Percentiles rank a stretch among this genome's conserved stretches.
Evolutionary conservation across 2,797 vertebrate genomes (phyloP).

Genomic region (Lutjanus argentimaculatus): DNA sequence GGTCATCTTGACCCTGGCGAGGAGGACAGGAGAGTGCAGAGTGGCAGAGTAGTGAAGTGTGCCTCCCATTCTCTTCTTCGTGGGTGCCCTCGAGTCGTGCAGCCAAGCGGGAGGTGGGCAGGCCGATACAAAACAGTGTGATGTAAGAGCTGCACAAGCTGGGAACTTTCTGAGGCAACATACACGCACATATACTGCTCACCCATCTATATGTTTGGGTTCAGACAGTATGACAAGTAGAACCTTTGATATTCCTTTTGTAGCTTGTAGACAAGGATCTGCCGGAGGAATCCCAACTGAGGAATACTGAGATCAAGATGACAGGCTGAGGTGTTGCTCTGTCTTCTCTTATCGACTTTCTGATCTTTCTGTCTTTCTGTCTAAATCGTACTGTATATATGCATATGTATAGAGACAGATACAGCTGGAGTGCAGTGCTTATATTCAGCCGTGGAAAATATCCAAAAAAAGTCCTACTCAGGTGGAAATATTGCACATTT

Average conservation of each 20-base stretch:
- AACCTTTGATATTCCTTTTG: slow-evolving; percentile 55
- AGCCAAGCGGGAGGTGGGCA: slow-evolving; percentile 50
- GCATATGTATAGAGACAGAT: slow-evolving; percentile 37
- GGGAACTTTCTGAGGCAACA: slow-evolving; percentile 57
- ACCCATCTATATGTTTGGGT: slow-evolving; percentile 27
- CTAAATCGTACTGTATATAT: slow-evolving; percentile 15
- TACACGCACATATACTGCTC: slow-evolving; percentile 3
- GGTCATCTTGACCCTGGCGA: slow-evolving; percentile 59
- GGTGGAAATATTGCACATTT: slow-evolving; percentile 14
- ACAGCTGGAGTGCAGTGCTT: slow-evolving; percentile 3
- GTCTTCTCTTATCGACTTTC: slow-evolving; percentile 40
- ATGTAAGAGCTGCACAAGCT: slow-evolving; percentile 62
- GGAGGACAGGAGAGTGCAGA: slow-evolving; percentile 43
- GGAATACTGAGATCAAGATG: slow-evolving; percentile 43
- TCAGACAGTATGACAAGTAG: slow-evolving; percentile 29
- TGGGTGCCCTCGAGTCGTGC: slow-evolving; percentile 60
- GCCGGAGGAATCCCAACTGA: slow-evolving; percentile 28
- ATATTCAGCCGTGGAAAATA: slow-evolving; percentile 5
- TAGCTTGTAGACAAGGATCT: slow-evolving; percentile 31
- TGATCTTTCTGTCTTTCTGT: slow-evolving; percentile 30
- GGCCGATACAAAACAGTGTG: slow-evolving; percentile 60
- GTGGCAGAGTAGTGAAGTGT: slow-evolving; percentile 28
- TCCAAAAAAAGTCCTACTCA: not conserved
- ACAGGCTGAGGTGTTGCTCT: slow-evolving; percentile 44
- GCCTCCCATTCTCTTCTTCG: slow-evolving; percentile 42